Conservation (phyloP, 2,113 vertebrate genomes). For the Natator depressus region DNA sequence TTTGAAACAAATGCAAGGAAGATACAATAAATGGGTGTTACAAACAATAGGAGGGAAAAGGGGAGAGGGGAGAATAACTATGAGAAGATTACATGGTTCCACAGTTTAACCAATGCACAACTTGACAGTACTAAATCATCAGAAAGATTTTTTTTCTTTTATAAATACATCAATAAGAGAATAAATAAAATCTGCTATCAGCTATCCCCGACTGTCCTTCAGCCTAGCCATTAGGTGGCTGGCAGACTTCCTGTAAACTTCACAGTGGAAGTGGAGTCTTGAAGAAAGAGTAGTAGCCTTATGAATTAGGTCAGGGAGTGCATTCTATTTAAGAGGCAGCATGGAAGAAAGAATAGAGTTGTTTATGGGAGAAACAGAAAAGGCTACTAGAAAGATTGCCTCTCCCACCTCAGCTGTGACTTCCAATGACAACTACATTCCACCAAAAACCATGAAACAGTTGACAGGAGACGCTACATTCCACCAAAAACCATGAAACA, state of each 20-base stretch:
- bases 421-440: constrained; percentile 4
- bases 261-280: not conserved
- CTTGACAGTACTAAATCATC: not conserved
- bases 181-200: not conserved
- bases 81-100: not conserved
- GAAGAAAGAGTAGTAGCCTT: not conserved
- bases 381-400: constrained; percentile 28
- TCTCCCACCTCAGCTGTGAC: not conserved
- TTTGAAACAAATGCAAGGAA: not conserved
- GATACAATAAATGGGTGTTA: not conserved
- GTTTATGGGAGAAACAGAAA: constrained; percentile 30
- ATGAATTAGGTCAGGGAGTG: not conserved
- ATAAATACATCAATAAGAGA: not conserved
- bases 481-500: not conserved
- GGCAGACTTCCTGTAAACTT: not conserved
- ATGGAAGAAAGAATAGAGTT: constrained; percentile 28
- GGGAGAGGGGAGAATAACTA: not conserved
- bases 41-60: too few species aligned
- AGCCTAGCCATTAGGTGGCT: not conserved
- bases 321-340: constrained; percentile 32
- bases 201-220: not conserved
- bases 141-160: not conserved
- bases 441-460: not conserved
- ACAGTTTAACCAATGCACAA: not conserved
- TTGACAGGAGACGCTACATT: constrained; percentile 29